These are phyloP conservation scores for Budorcas taxicolor DNA, from an alignment of 2,113 vertebrate species.

Conservation along the genomic window DNA sequence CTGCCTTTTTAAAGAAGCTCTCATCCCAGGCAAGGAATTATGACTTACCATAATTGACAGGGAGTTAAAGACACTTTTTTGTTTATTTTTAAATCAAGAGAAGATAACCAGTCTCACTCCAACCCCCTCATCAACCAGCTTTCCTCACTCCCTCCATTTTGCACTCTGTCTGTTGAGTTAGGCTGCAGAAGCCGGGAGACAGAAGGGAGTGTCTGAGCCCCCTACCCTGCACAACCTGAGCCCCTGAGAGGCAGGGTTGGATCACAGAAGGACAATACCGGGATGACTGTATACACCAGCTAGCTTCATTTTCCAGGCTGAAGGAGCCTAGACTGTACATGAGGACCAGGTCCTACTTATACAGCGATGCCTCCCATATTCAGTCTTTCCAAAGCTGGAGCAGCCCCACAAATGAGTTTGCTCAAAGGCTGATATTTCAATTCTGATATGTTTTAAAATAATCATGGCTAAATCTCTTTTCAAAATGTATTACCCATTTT, in stretches of 20 bases:
- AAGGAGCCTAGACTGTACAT: too few species aligned
- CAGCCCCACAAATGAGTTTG: background rate
- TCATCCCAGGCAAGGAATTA: background rate
- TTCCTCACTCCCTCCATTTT: background rate
- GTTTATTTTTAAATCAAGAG: background rate
- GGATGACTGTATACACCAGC: too few species aligned
- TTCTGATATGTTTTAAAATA: background rate
- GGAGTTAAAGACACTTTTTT: background rate
- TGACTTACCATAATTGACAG: background rate
- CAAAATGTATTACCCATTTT: background rate
- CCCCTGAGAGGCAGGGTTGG: background rate
- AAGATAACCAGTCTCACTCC: background rate
- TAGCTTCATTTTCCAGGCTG: background rate
- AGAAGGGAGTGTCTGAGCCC: background rate
- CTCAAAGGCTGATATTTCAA: background rate
- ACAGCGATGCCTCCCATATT: too few species aligned
- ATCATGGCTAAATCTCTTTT: background rate
- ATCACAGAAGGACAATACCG: background rate
- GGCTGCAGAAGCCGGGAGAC: background rate
- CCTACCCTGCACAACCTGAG: background rate
- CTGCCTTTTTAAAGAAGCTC: background rate
- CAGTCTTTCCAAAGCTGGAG: background rate
- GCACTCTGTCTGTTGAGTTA: rapidly evolving
- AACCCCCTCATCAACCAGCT: background rate
- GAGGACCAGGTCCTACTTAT: background rate